These are phyloP conservation scores for Ciconia boyciana DNA, from an alignment of 2,113 vertebrate genomes.

Conservation along the genomic window DNA sequence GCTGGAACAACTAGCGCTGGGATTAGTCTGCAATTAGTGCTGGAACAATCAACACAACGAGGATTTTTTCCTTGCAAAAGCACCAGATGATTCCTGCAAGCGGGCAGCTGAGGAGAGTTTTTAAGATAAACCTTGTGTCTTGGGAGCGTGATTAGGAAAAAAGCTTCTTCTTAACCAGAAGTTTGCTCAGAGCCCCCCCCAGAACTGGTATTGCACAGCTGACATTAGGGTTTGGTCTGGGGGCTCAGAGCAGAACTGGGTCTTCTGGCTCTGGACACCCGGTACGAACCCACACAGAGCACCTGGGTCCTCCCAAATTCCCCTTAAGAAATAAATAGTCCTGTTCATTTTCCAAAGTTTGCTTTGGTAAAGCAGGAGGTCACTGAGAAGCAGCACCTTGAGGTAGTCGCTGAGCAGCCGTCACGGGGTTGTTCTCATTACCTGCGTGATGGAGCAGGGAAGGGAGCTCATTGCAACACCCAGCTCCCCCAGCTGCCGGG, in stretches of 20 bases:
- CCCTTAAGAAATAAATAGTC: background rate
- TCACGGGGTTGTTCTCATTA: rapidly evolving
- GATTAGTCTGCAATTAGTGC: background rate
- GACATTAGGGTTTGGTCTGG: background rate
- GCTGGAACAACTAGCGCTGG: background rate
- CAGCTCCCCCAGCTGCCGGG: background rate
- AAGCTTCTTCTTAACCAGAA: background rate
- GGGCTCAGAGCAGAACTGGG: background rate
- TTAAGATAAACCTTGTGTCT: background rate
- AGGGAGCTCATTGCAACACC: background rate
- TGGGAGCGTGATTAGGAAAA: background rate
- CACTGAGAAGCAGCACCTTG: background rate
- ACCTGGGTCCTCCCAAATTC: background rate
- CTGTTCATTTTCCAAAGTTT: background rate
- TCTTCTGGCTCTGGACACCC: background rate
- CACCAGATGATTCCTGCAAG: background rate
- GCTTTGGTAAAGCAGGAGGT: background rate
- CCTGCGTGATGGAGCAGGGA: background rate
- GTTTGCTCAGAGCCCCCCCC: background rate
- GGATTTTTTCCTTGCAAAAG: background rate
- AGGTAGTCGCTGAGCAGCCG: no score
- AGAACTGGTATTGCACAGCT: background rate
- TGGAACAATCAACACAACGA: background rate
- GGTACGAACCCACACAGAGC: rapidly evolving
- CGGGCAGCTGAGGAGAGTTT: background rate